Base-by-base conservation (phyloP, 2,797 vertebrate genomes). In the Xiphorhynchus erythropygius region DNA sequence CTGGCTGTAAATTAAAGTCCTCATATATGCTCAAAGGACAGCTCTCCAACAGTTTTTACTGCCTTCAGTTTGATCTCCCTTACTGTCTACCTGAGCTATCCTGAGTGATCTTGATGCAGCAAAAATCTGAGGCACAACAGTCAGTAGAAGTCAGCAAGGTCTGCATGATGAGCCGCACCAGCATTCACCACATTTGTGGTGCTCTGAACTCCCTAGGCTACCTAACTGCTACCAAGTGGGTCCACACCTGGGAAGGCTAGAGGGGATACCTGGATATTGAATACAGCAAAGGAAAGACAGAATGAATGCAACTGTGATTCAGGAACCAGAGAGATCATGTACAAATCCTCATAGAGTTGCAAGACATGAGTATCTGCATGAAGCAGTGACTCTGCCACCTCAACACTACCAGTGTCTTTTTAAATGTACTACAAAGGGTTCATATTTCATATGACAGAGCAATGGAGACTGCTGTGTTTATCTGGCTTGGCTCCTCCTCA, bases 1-100 rank as follows among this genome's bases (percentile, higher is more conserved):
- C 98, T 97, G 98, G 97, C 82, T 96, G 95, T 91, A 96, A 97
- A 97, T 97, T 94, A 82, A 97, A 95, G 57, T 94, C 56, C 23
- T 76, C 25, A 32, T 25, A 75, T 65, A 50, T 6, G 35, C 42
- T 80, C 42, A 65, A 64, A 87, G 41, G 55, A 74, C 35, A 75
- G 46, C 42, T 77, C 56, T 64, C 63, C 42, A 57, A 49, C 33
- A 50, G 33, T 42, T 86, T 60, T 83, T 79, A 30, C 49, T 78
- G 55, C 18, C 46, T 83, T 60, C 70, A 59, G 12, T 55, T 32
- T 57, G 47, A 32, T 50, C 28, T 46, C 63, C 33, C n/a, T 82
- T 62, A 50, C 46, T 2, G 0, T n/a, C 30, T 52, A 56, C 33
- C 49, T 53, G 52, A 78, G 33, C 22, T 44, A n/a, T 32, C 17